Evolutionary conservation across 2,888 invertebrate genomes (phyloP).

Genomic region (Eupelmus urozonus): DNA sequence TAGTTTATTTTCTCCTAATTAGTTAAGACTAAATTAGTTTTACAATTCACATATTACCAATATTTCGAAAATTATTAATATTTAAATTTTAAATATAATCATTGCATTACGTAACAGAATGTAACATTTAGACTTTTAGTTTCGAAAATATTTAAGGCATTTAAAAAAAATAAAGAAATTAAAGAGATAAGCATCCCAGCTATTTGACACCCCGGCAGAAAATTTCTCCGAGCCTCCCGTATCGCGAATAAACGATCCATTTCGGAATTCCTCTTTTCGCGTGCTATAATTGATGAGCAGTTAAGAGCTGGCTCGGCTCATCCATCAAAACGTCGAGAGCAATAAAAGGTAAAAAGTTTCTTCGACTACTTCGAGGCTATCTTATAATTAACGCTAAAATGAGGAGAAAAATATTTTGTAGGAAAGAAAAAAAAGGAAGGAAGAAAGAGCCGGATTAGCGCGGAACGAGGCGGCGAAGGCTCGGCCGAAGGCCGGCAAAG

Average conservation of each 20-base stretch:
- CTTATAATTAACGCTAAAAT: slow-evolving; percentile 32
- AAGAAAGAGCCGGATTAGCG: not conserved
- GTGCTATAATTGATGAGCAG: slow-evolving; percentile 47
- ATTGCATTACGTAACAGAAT: too few species aligned
- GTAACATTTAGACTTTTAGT: too few species aligned
- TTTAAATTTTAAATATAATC: too few species aligned
- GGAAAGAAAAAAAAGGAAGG: not conserved
- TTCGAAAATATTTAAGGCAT: too few species aligned
- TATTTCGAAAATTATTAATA: too few species aligned
- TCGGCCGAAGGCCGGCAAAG: not conserved
- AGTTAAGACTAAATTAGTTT: too few species aligned
- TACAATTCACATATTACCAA: too few species aligned
- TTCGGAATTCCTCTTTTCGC: slow-evolving; percentile 45
- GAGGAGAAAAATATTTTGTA: not conserved
- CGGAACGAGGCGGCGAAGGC: not conserved
- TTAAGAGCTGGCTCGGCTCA: slow-evolving; percentile 19
- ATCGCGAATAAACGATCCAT: slow-evolving; percentile 48
- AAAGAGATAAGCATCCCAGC: not conserved
- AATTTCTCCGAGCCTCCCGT: not conserved
- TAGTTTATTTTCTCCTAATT: too few species aligned
- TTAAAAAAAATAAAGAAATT: not conserved
- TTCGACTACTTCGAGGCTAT: slow-evolving; percentile 33
- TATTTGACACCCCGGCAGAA: not conserved
- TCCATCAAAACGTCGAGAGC: slow-evolving; percentile 51
- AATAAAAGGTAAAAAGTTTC: slow-evolving; percentile 40